These are phyloP conservation scores for Podabrus alpinus DNA, from an alignment of 2,888 invertebrate genomes.

Conservation along the genomic window DNA sequence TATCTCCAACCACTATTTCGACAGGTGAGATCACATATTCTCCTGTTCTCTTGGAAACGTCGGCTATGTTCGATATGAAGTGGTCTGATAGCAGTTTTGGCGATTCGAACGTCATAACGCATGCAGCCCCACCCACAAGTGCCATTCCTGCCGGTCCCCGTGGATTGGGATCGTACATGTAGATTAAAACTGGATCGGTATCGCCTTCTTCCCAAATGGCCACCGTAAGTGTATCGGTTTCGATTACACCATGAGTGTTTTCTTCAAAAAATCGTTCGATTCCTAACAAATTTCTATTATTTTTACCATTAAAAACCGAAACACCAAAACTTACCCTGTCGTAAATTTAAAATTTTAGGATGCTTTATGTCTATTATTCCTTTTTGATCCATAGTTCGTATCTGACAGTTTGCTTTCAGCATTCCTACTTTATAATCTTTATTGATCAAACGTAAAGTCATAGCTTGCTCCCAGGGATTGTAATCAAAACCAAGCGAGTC, in stretches of 20 bases:
- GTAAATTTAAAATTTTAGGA: constrained; percentile 48
- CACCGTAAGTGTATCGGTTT: constrained; percentile 52
- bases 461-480: constrained; percentile 61
- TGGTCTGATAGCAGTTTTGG: constrained; percentile 59
- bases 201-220: constrained; percentile 60
- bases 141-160: constrained; percentile 54
- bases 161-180: constrained; percentile 64
- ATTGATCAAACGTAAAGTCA: constrained; percentile 54
- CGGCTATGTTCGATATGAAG: constrained; percentile 59
- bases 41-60: constrained; percentile 50
- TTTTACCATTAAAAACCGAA: background rate
- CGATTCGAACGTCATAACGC: constrained; percentile 59
- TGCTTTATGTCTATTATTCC: constrained; percentile 60
- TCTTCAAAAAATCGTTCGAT: constrained; percentile 63
- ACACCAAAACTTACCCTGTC: constrained; percentile 51
- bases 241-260: constrained; percentile 61
- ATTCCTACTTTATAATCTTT: constrained; percentile 56
- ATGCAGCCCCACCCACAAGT: constrained; percentile 56
- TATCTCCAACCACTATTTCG: constrained; percentile 47
- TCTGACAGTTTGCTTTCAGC: constrained; percentile 50
- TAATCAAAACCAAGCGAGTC: constrained; percentile 61
- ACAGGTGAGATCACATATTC: constrained; percentile 54
- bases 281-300: constrained; percentile 35
- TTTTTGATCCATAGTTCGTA: constrained; percentile 55
- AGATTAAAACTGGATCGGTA: constrained; percentile 58